Evolutionary conservation across 2,113 vertebrate genomes (phyloP).

Genomic region (Daphoenositta chrysoptera): DNA sequence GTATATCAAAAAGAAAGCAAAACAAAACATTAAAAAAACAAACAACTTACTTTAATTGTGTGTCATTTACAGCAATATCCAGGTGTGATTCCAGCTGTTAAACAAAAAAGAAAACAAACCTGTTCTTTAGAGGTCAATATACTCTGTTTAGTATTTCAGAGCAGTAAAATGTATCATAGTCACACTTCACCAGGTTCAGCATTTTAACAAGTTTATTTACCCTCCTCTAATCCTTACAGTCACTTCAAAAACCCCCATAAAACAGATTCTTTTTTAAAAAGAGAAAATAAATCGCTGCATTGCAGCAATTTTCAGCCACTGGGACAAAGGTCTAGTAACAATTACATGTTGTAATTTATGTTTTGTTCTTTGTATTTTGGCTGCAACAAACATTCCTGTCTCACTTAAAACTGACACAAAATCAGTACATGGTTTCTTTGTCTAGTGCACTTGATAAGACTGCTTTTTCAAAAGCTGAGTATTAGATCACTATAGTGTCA

Average conservation of each 20-base stretch:
- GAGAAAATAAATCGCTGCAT: background rate
- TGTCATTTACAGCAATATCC: conserved; percentile 69
- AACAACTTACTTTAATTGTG: conserved; percentile 68
- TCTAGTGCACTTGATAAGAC: background rate
- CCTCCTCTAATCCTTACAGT: background rate
- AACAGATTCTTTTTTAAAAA: background rate
- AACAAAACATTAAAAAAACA: background rate
- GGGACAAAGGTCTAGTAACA: background rate
- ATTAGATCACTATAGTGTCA: background rate
- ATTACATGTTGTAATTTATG: background rate
- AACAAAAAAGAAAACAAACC: background rate
- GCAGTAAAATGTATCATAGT: background rate
- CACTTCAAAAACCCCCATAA: background rate
- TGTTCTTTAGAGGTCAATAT: background rate
- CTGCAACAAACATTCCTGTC: background rate
- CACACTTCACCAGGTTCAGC: background rate
- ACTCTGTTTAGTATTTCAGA: background rate
- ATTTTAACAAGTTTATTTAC: background rate
- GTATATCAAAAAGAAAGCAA: background rate
- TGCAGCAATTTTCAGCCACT: background rate
- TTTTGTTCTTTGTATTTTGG: background rate
- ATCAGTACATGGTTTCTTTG: background rate
- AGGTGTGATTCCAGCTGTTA: conserved; percentile 75
- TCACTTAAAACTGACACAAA: background rate
- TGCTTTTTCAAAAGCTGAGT: background rate